Base-by-base conservation (phyloP, 1,140 invertebrate genomes). In the Scaptomyza pallida region DNA sequence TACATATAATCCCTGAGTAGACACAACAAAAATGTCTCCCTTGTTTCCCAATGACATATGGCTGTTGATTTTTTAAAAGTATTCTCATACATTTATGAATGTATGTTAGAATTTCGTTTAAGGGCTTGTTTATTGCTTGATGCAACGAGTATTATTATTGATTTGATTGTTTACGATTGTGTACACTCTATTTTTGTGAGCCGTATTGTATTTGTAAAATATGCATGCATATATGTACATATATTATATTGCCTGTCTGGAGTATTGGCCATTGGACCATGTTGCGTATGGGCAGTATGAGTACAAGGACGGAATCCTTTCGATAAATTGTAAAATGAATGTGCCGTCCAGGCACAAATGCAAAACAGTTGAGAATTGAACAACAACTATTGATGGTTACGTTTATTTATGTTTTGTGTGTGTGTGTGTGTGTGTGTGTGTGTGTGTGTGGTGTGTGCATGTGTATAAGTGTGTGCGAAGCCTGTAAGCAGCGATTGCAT, bases 401-500 rank as follows among this genome's bases (percentile, higher is more conserved):
- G 60, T 73, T 76, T 79, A 73, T 76, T 86, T 73, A 83, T 79
- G 76, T 74, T 78, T 78, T 69, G 62, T 19, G n/a, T 37, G 13
- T 48, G 33, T 48, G 44, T 55, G 51, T 44, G 26, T 21, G 26
- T 41, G 13, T 16, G 8, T 26, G 6, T 61, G 57, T 26, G 13
- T 19, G 37, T 30, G 62, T 48, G 12, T 26, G n/a, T n/a, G 16
- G 15, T 41, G 52, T 12, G 47, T 43, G 15, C 30, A n/a, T n/a
- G n/a, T n/a, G 19, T 33, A 40, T 33, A 37, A 35, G 17, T 47
- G 12, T 19, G n/a, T 13, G 64, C n/a, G 69, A 72, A 75, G 72
- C 72, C 72, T 79, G 75, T 65, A 72, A 82, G 79, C 75, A 79
- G 65, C 76, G 67, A 76, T 83, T 80, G 56, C 72, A 76, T 75